Evolutionary conservation across 1,140 invertebrate species (phyloP), one percentile per base, ranked within the genome.

Genomic region (Asbolus verrucosus): DNA sequence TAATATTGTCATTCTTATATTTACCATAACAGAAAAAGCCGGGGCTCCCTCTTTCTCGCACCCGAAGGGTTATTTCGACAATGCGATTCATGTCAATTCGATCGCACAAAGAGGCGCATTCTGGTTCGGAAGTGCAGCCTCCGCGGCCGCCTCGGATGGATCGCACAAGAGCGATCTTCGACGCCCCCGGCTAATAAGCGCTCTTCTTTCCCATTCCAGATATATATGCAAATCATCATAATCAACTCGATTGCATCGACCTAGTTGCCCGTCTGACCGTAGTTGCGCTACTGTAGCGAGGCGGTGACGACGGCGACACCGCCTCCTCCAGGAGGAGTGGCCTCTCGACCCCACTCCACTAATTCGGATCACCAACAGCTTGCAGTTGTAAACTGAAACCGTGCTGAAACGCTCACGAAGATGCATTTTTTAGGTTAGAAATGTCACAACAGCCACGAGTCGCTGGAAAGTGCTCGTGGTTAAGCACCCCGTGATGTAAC

Each of bases 1-100:
- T 78, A 79, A 79, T 79, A 79, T 79, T 79, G 77, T 78, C 78
- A 77, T 79, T 79, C 78, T 79, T 78, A 71, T 75, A 77, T 77
- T 76, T 79, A 77, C 75, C 74, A 74, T 79, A 77, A 78, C 72
- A 76, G 78, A 75, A 75, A 76, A 76, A 78, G 73, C 39, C 67
- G 68, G 60, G 70, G 71, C 36, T 24, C 62, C 54, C 59, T 54
- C 72, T 66, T 46, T 71, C 72, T 66, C 67, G 63, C 71, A 41
- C 63, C 69, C 66, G 63, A 38, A 73, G 74, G 74, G 74, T 71
- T 73, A 75, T 73, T 73, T 76, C 67, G 73, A 72, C 67, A 72
- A 75, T 73, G 59, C 74, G 72, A 76, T 76, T 74, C 74, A 76
- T 73, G 74, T 75, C 74, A 71, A 72, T 73, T 74, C 72, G 71